Percentiles rank a stretch among this genome's conserved stretches.
phyloP scores from a whole-genome alignment of 2,888 invertebrate genomes.

The Zootermopsis nevadensis region DNA sequence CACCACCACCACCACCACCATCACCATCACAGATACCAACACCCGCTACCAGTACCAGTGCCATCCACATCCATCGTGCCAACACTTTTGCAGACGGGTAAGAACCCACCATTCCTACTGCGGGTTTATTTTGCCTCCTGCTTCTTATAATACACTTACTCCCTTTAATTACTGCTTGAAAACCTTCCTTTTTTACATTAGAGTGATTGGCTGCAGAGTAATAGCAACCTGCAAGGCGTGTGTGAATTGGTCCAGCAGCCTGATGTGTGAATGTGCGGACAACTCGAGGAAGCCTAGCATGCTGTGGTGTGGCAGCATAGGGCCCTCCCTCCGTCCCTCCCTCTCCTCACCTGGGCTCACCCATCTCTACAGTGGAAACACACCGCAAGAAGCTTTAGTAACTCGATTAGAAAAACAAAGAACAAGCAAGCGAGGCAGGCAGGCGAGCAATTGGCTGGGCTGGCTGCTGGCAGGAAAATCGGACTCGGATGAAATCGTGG shows the following conservation, averaged over 20 bases:
- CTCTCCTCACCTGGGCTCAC: not conserved
- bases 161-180: conserved; percentile 61
- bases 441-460: conserved; percentile 37
- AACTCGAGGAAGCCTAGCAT: conserved; percentile 54
- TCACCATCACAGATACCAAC: conserved; percentile 51
- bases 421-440: conserved; percentile 22
- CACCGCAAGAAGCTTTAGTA: conserved; percentile 16
- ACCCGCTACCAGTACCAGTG: conserved; percentile 60
- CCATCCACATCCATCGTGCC: conserved; percentile 60
- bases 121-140: conserved; percentile 51
- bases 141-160: conserved; percentile 48
- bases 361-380: conserved; percentile 20
- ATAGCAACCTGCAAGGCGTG: conserved; percentile 60
- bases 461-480: conserved; percentile 32
- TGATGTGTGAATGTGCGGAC: conserved; percentile 45
- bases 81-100: conserved; percentile 69
- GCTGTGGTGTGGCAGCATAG: conserved; percentile 63
- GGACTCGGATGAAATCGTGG: not conserved
- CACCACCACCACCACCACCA: conserved; percentile 58
- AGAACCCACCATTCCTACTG: conserved; percentile 59
- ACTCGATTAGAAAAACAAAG: conserved; percentile 21
- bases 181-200: conserved; percentile 64
- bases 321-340: not conserved
- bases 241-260: not conserved
- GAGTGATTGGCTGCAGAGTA: conserved; percentile 37